Conservation (phyloP, 2,888 invertebrate genomes). For the Eugnorisma glareosa region DNA sequence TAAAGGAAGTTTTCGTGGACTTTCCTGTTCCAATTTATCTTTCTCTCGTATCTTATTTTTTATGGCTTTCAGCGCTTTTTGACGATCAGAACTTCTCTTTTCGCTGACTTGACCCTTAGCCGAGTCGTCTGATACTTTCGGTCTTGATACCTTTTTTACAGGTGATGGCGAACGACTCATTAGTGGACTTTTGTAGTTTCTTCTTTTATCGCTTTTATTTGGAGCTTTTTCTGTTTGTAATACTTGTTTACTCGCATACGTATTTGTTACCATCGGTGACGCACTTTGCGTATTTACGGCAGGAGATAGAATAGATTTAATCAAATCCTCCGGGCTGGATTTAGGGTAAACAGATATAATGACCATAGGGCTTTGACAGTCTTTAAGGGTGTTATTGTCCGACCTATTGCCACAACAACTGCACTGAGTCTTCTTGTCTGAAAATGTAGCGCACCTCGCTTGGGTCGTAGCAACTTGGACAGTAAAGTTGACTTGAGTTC, state of each 20-base stretch:
- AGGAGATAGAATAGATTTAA: slow-evolving; percentile 31
- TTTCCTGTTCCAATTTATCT: slow-evolving; percentile 46
- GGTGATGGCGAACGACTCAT: slow-evolving; percentile 59
- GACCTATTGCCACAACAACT: slow-evolving; percentile 63
- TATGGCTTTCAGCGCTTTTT: slow-evolving; percentile 45
- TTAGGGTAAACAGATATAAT: slow-evolving; percentile 86
- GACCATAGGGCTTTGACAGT: slow-evolving; percentile 78
- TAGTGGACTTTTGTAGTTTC: slow-evolving; percentile 20
- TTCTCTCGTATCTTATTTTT: slow-evolving; percentile 60
- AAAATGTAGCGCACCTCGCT: slow-evolving; percentile 41
- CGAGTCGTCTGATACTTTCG: slow-evolving; percentile 49
- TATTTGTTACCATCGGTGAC: slow-evolving; percentile 8
- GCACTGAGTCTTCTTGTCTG: slow-evolving; percentile 75
- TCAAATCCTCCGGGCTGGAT: slow-evolving; percentile 66
- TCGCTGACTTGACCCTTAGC: slow-evolving; percentile 27
- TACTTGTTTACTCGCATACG: slow-evolving; percentile 21
- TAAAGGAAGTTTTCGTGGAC: slow-evolving; percentile 5
- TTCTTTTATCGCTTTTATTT: slow-evolving; percentile 32
- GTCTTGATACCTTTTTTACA: slow-evolving; percentile 38
- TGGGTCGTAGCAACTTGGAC: slow-evolving; percentile 49
- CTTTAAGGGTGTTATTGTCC: slow-evolving; percentile 50
- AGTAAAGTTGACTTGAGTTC: slow-evolving; percentile 80
- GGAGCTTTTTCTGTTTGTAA: slow-evolving; percentile 28
- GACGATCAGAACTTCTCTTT: slow-evolving; percentile 49
- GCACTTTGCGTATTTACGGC: neutral